Base-by-base conservation (phyloP, 2,888 invertebrate species). In the Mimachlamys varia region DNA sequence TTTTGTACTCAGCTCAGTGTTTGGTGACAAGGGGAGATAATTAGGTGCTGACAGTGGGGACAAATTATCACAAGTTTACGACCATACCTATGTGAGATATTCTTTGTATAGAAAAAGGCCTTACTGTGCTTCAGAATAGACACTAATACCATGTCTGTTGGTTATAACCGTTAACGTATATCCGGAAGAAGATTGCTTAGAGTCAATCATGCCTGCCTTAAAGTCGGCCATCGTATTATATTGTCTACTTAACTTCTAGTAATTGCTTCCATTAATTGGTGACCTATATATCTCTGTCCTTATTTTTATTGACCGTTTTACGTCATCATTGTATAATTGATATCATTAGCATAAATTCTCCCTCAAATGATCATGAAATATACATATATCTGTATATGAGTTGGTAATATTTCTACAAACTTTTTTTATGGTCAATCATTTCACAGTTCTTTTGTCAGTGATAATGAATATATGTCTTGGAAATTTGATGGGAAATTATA, bases 1-100 rank as follows among this genome's bases (percentile, higher is more conserved):
- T 33, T 62, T 76, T 76, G 76, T 76, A 76, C 76, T 19, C n/a
- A n/a, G 33, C 27, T 27, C 33, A 13, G 33, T 10, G 33, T 7
- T n/a, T 12, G 22, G 76, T 76, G 76, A 22, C 76, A 76, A 76
- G 76, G 76, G 76, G 76, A 76, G 76, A 76, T 76, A 76, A 76
- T 76, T 76, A 76, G 22, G 13, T 76, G 27, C 76, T 76, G 76
- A 33, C 76, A 76, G 0, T 13, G 33, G 27, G 76, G 76, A 76
- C 76, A 76, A 76, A 76, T 76, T 76, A 76, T 27, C 22, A 76
- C 33, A 76, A 76, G 7, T 76, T 76, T 76, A 76, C 15, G 33
- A 33, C 33, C 22, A 76, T 19, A 33, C 33, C 2, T 62, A 62
- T 22, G 62, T 27, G 76, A 33, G 76, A 76, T 33, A 12, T 13